These are phyloP conservation scores for Solenopsis fugax DNA, from an alignment of 1,140 invertebrate genomes.

Conservation along the genomic window DNA sequence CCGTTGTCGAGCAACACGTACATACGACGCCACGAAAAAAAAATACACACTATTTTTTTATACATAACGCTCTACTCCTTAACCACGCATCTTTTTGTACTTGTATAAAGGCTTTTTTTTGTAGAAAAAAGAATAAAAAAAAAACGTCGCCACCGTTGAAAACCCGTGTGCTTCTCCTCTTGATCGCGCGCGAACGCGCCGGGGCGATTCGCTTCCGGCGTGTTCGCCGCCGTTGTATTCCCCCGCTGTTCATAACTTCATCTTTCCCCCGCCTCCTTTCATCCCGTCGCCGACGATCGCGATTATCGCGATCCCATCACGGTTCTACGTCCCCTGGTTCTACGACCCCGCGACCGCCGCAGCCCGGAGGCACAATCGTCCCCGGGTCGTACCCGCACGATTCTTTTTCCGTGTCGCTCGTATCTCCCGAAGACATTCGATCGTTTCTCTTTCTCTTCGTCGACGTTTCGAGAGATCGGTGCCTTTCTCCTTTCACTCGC, in stretches of 20 bases:
- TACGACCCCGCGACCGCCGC: conserved; percentile 6
- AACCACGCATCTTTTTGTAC: conserved; percentile 85
- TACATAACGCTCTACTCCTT: conserved; percentile 76
- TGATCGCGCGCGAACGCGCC: not conserved
- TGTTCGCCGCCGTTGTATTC: not conserved
- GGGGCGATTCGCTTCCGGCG: conserved; percentile 1
- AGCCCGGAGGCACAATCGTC: not conserved
- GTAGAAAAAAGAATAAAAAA: conserved; percentile 85
- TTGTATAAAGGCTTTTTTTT: conserved; percentile 87
- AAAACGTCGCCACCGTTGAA: conserved; percentile 85
- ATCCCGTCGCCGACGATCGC: not conserved
- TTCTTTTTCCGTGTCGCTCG: conserved; percentile 56
- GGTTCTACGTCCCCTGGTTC: not conserved
- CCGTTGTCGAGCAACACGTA: conserved; percentile 46
- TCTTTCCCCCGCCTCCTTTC: conserved; percentile 50
- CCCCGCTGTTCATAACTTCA: conserved; percentile 48
- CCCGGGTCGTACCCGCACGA: not conserved
- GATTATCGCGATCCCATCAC: conserved; percentile 22
- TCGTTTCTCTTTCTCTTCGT: conserved; percentile 59
- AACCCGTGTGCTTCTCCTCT: conserved; percentile 41
- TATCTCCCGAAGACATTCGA: conserved; percentile 43
- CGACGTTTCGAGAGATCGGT: conserved; percentile 33
- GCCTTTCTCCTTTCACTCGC: conserved; percentile 85
- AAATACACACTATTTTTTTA: conserved; percentile 82
- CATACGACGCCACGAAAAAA: conserved; percentile 49